Conservation (phyloP, 2,888 invertebrate genomes). For the Platypus cylindrus region DNA sequence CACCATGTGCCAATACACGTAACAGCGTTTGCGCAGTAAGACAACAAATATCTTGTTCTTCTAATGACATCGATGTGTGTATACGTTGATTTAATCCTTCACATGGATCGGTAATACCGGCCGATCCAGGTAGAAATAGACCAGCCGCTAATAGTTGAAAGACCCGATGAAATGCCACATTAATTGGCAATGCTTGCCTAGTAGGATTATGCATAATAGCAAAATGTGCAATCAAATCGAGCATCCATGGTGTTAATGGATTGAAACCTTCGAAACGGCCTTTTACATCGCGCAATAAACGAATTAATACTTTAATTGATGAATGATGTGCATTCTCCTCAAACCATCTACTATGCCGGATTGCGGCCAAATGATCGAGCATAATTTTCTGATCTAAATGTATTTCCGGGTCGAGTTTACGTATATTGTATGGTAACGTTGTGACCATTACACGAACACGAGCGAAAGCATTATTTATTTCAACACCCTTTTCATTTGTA, state of each 20-base stretch:
- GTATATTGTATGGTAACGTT: constrained; percentile 85
- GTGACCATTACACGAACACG: constrained; percentile 85
- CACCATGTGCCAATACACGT: constrained; percentile 84
- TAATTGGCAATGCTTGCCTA: constrained; percentile 82
- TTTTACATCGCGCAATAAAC: constrained; percentile 85
- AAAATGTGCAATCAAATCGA: constrained; percentile 90
- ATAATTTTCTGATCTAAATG: constrained; percentile 63
- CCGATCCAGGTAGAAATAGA: constrained; percentile 86
- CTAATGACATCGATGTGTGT: constrained; percentile 79
- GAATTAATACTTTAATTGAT: constrained; percentile 82
- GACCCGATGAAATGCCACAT: constrained; percentile 78
- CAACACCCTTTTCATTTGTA: constrained; percentile 71
- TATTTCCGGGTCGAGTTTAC: constrained; percentile 83
- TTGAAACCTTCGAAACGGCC: constrained; percentile 81
- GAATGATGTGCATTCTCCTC: constrained; percentile 97
- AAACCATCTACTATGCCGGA: constrained; percentile 94
- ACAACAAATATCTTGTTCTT: constrained; percentile 88
- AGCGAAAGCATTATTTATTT: constrained; percentile 72
- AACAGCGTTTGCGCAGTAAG: constrained; percentile 87
- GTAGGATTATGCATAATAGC: constrained; percentile 94
- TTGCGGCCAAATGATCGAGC: constrained; percentile 83
- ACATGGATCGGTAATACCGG: constrained; percentile 88
- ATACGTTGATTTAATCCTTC: constrained; percentile 80
- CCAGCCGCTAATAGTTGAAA: constrained; percentile 88
- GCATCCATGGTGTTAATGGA: constrained; percentile 90